Percentiles rank a stretch among this genome's conserved stretches.
Evolutionary conservation across 2,113 vertebrate species (phyloP).

Genomic region (Pseudois nayaur): DNA sequence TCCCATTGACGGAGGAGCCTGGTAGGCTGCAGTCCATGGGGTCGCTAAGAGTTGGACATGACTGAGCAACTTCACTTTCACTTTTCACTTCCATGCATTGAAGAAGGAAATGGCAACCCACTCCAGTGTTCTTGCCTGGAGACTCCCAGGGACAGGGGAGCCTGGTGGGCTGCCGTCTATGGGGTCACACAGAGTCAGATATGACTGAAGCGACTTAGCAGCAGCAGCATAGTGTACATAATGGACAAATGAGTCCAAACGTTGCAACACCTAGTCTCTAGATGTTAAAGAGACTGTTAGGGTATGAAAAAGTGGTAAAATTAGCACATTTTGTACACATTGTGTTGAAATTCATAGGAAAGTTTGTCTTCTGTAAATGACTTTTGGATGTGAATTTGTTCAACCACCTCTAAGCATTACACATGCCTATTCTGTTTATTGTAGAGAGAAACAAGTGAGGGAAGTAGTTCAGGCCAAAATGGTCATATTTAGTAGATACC

Average conservation of each 20-base stretch:
- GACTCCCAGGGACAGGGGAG: background rate
- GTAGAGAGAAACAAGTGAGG: background rate
- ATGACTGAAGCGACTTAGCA: background rate
- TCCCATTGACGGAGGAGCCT: background rate
- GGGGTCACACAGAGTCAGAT: background rate
- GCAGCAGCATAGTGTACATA: background rate
- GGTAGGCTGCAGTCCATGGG: background rate
- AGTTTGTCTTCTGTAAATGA: background rate
- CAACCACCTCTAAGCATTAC: background rate
- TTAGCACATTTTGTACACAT: background rate
- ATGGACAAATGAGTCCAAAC: background rate
- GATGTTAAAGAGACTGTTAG: background rate
- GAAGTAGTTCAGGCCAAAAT: background rate
- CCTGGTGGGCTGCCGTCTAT: accelerated
- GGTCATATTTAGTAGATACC: background rate
- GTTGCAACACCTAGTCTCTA: background rate
- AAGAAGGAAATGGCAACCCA: background rate
- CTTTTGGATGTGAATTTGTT: background rate
- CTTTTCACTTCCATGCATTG: background rate
- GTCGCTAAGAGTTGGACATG: accelerated
- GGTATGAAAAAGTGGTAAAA: background rate
- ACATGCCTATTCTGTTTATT: background rate
- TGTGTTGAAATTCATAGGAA: background rate
- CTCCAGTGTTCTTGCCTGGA: background rate
- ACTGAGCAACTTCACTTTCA: background rate